phyloP scores from a whole-genome alignment of 2,113 vertebrate species.

The Macrotis lagotis region DNA sequence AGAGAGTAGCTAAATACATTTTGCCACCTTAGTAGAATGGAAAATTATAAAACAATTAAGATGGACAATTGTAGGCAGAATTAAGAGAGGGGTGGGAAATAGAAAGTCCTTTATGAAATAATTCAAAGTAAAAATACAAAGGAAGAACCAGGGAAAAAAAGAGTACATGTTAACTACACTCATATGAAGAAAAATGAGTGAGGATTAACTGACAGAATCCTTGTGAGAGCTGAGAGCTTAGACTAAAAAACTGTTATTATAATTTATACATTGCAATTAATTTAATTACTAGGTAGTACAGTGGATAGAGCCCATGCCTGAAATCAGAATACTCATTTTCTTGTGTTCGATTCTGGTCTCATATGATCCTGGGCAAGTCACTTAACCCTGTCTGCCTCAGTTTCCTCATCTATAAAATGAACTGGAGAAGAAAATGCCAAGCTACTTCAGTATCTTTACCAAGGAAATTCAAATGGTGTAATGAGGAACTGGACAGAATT shows the following conservation, averaged over 20 bases:
- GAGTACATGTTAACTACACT: background rate
- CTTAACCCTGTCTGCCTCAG: background rate
- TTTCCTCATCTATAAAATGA: background rate
- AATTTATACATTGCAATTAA: background rate
- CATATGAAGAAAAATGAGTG: background rate
- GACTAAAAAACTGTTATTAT: background rate
- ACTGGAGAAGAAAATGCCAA: background rate
- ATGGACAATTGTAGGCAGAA: background rate
- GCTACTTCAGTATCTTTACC: background rate
- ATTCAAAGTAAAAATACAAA: background rate
- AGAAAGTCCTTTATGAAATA: background rate
- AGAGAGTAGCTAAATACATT: background rate
- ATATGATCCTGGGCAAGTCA: background rate
- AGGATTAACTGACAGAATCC: background rate
- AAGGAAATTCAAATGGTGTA: background rate
- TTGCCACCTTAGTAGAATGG: background rate
- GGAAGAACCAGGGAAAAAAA: background rate
- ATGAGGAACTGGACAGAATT: background rate
- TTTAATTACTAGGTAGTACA: background rate
- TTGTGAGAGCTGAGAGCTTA: background rate
- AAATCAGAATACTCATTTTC: background rate
- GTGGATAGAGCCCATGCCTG: background rate
- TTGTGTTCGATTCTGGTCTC: background rate
- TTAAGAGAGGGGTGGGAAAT: background rate
- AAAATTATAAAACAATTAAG: background rate